Base-by-base conservation (phyloP, 2,888 invertebrate species). In the Linnaemya tessellans region DNA sequence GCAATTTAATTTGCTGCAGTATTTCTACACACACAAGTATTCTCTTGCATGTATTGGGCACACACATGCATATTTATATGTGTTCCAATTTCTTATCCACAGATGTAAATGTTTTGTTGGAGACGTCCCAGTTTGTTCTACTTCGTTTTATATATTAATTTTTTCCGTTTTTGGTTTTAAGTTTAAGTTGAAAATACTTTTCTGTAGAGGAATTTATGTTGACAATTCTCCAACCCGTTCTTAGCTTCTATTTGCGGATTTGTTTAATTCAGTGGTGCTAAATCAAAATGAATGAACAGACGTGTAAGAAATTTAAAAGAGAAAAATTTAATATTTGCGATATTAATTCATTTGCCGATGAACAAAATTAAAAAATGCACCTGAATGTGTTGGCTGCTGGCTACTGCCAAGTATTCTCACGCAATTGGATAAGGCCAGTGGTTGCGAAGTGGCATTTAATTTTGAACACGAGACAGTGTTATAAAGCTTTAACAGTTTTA, bases 1-100 rank as follows among this genome's bases (percentile, higher is more conserved):
- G 74, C 84, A 81, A 85, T 85, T 84, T 85, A 85, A 85, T 85
- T 79, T 85, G 84, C 78, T 85, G 81, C 84, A 85, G 84, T 81
- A 85, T 38, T 81, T 81, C 58, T 46, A 46, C 13, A 30, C 62
- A 71, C 0, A 38, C 38, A 71, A 7, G 13, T 9, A 41, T 20
- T 25, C 22, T 58, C 0, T 41, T 41, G 3, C 3, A 46, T 58
- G 11, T 9, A 18, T 51, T 46, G n/a, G 8, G 15, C 13, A 35
- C 54, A n/a, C 13, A 62, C n/a, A 30, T 46, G n/a, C 41, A 13
- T 68, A 8, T 49, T n/a, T 30, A 30, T 20, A 10, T 62, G 73
- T 70, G 30, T 60, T 70, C 62, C 54, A 64, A 43, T 71, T 71
- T 71, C 64, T 64, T 46, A 68, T 68, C 43, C 71, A 25, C 71